phyloP scores from a whole-genome alignment of 2,797 vertebrate species.

The Tokudaia muenninki region DNA sequence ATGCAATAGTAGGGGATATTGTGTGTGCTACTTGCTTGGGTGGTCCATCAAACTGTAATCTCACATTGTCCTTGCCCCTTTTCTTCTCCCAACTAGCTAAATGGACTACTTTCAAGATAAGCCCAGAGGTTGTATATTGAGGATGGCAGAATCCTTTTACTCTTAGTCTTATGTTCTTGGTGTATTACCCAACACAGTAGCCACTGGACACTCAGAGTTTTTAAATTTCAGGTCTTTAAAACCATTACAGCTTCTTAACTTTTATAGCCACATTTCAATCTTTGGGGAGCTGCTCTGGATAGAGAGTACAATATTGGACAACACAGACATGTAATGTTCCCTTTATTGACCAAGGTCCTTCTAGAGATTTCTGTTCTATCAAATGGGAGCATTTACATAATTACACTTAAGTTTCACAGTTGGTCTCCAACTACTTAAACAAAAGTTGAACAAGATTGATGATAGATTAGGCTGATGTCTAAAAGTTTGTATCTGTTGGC shows the following conservation, averaged over 20 bases:
- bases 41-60: neutral
- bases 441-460: neutral
- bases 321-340: neutral
- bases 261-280: neutral
- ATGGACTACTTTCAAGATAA: neutral
- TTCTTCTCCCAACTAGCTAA: neutral
- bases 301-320: neutral
- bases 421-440: neutral
- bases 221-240: conserved; percentile 1
- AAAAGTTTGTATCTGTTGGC: neutral
- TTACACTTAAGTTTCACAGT: neutral
- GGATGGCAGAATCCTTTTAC: neutral
- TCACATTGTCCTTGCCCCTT: neutral
- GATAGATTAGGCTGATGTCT: neutral
- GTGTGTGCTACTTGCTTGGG: neutral
- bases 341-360: neutral
- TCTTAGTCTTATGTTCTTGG: neutral
- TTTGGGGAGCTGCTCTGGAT: neutral
- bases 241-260: neutral
- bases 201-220: neutral
- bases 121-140: neutral
- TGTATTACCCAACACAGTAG: neutral
- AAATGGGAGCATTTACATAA: neutral
- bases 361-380: neutral
- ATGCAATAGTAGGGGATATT: neutral